Conservation (phyloP, 2,888 invertebrate species). For the Agrochola litura region DNA sequence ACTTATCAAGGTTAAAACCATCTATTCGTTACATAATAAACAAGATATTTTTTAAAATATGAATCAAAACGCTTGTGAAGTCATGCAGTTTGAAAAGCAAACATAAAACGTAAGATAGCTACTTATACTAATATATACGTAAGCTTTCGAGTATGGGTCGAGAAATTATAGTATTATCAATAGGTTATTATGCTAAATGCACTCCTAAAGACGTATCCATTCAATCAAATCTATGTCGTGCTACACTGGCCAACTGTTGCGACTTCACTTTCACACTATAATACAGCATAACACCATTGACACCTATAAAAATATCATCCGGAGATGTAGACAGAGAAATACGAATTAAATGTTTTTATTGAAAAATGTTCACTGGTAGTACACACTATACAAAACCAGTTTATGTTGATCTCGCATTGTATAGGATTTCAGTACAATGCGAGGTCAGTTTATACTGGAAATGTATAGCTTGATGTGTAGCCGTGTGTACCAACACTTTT, state of each 20-base stretch:
- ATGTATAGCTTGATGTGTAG: no score
- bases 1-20: slow-evolving; percentile 4
- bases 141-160: background rate
- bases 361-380: no score
- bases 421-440: no score
- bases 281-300: no score
- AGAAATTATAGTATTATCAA: background rate
- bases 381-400: no score
- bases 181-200: background rate
- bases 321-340: background rate
- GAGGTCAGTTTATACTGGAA: no score
- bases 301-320: background rate
- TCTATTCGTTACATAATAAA: background rate
- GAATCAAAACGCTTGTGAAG: background rate
- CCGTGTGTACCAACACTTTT: no score
- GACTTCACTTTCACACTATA: background rate
- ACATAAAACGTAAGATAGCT: background rate
- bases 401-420: no score
- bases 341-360: no score
- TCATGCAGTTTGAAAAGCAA: background rate
- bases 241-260: no score
- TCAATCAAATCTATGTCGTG: no score
- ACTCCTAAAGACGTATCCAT: no score
- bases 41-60: background rate
- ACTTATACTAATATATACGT: background rate